Base-by-base conservation (phyloP, 2,888 invertebrate species). In the Tinea pellionella region DNA sequence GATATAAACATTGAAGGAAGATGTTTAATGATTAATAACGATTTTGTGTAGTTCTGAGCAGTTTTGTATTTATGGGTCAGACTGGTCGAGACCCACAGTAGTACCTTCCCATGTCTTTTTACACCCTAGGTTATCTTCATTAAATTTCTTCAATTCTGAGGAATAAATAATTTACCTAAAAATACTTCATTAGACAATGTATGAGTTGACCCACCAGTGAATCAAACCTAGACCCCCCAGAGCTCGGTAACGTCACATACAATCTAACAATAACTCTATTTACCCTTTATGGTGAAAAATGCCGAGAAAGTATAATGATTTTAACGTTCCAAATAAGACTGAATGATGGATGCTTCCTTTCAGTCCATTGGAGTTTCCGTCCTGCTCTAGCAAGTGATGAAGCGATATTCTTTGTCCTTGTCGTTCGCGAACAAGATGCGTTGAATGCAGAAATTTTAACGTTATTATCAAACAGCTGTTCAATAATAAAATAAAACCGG, bases 391-490 rank as follows among this genome's bases (percentile, higher is more conserved):
- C n/a, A n/a, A n/a, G n/a, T n/a, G n/a, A n/a, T n/a, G n/a, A n/a
- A n/a, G n/a, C n/a, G n/a, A n/a, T 16, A 47, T 47, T 7, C n/a
- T 15, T n/a, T 9, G 13, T 47, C 47, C 9, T 9, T 13, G 2
- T 47, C 47, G 9, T 47, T 47, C 2, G 15, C 47, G 47, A 9
- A 37, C 37, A 47, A 47, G 47, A 47, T 16, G 13, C 47, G 47
- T 15, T 15, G 47, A 47, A 47, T 47, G 47, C 47, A 47, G 37
- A 37, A 37, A 13, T 47, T 47, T 47, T 15, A 47, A 47, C 47
- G 47, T 47, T 47, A 47, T 47, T 47, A 47, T 47, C 15, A 16
- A 47, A 47, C 47, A 47, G 47, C 47, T 47, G 47, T 47, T 47
- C 47, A 7, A 9, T 37, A 1, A 4, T 30, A 37, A 6, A 12